Percentiles rank a stretch among this genome's conserved stretches.
These are phyloP conservation scores for Zapus hudsonius DNA, from an alignment of 2,113 vertebrate species.

Conservation along the genomic window DNA sequence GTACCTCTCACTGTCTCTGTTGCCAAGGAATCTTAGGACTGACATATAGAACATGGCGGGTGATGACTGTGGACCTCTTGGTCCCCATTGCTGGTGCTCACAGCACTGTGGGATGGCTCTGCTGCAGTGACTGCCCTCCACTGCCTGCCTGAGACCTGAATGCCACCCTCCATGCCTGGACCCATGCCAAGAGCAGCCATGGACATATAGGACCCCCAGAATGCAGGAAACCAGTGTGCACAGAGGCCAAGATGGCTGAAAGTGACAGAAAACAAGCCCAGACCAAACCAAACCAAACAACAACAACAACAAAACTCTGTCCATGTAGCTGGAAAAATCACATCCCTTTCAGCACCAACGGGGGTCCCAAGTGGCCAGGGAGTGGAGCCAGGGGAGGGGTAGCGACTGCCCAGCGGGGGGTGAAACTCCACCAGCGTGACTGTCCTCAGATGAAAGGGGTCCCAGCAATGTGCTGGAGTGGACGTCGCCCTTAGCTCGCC, in stretches of 20 bases:
- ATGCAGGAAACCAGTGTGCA: neutral
- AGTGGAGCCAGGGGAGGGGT: slow-evolving; percentile 9
- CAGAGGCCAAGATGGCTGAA: slow-evolving; percentile 20
- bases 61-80: neutral
- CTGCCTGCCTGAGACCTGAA: neutral
- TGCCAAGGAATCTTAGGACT: fast-evolving
- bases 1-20: fast-evolving
- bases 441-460: slow-evolving; percentile 70
- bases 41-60: fast-evolving
- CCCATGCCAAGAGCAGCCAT: neutral
- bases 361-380: slow-evolving; percentile 23
- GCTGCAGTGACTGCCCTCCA: neutral
- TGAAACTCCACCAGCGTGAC: slow-evolving; percentile 24
- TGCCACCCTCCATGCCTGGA: fast-evolving
- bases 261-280: slow-evolving; percentile 22
- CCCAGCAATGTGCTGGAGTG: neutral
- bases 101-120: neutral
- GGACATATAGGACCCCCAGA: neutral
- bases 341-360: slow-evolving; percentile 63
- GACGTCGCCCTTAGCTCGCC: slow-evolving; percentile 76
- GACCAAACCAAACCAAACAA: no score
- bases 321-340: slow-evolving; percentile 50
- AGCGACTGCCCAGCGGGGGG: slow-evolving; percentile 34
- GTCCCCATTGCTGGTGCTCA: neutral
- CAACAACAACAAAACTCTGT: neutral